A percentile compares a stretch with the other conserved stretches of the same genome.
phyloP scores from a whole-genome alignment of 2,888 invertebrate genomes.

The Drosophila colorata region DNA sequence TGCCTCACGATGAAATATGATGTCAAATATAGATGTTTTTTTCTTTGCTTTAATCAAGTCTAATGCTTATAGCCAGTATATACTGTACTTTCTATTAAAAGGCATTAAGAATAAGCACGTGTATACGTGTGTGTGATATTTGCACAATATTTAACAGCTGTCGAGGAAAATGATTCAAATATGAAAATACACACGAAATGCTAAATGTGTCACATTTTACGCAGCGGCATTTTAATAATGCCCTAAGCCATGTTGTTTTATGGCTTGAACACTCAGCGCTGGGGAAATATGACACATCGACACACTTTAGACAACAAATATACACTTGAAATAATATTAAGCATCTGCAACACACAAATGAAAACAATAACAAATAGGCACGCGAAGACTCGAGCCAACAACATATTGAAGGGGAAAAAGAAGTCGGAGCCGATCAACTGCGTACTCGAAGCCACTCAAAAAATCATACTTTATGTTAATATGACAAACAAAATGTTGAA shows the following conservation, averaged over 20 bases:
- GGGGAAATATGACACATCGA: slow-evolving; percentile 61
- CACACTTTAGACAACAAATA: slow-evolving; percentile 58
- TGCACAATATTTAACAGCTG: slow-evolving; percentile 58
- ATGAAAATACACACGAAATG: slow-evolving; percentile 32
- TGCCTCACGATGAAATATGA: no score
- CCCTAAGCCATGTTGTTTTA: slow-evolving; percentile 39
- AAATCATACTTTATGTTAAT: slow-evolving; percentile 78
- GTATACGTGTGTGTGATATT: slow-evolving; percentile 30
- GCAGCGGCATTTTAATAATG: slow-evolving; percentile 49
- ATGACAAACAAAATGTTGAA: slow-evolving; percentile 80
- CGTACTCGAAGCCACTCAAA: slow-evolving; percentile 65
- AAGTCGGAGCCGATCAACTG: slow-evolving; percentile 39
- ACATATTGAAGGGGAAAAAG: slow-evolving; percentile 3
- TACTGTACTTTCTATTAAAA: slow-evolving; percentile 15
- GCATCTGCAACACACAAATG: slow-evolving; percentile 37
- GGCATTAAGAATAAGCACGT: slow-evolving; percentile 22
- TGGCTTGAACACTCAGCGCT: slow-evolving; percentile 11
- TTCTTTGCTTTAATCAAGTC: not conserved
- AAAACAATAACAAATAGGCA: slow-evolving; percentile 66
- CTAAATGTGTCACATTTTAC: slow-evolving; percentile 66
- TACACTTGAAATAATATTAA: slow-evolving; percentile 72
- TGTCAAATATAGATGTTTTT: no score
- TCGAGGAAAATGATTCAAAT: slow-evolving; percentile 49
- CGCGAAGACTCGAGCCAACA: slow-evolving; percentile 45
- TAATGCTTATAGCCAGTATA: not conserved